A percentile compares a stretch with the other conserved stretches of the same genome.
phyloP scores from a whole-genome alignment of 35 echinoderm and acorn worm species.

The Eucidaris tribuloides region DNA sequence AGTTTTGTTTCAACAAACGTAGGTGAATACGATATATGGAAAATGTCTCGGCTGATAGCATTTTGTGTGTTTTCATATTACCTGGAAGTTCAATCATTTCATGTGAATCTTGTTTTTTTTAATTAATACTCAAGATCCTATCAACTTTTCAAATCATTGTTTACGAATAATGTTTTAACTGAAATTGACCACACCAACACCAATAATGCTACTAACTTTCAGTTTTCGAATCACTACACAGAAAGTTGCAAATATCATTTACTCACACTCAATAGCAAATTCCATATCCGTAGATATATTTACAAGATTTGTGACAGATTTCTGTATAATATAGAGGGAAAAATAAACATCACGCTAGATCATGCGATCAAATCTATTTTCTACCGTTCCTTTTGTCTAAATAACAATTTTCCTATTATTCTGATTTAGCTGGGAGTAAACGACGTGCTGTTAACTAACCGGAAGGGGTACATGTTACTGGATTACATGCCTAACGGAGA shows the following conservation, averaged over 20 bases:
- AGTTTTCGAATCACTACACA: too few species aligned
- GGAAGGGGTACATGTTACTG: conserved; percentile 69
- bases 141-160: too few species aligned
- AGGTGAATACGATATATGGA: background rate
- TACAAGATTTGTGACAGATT: background rate
- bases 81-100: background rate
- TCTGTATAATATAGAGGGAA: background rate
- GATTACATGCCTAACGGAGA: conserved; percentile 78
- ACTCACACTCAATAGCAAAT: too few species aligned
- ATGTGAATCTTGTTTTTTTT: too few species aligned
- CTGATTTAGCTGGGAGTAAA: conserved; percentile 44
- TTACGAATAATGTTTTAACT: too few species aligned
- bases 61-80: background rate
- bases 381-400: background rate
- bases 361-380: background rate
- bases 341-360: background rate
- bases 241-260: too few species aligned
- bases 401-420: background rate
- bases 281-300: too few species aligned
- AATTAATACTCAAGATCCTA: too few species aligned
- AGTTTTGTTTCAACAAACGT: too few species aligned
- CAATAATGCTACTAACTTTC: too few species aligned
- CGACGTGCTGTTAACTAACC: conserved; percentile 72
- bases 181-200: too few species aligned
- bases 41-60: background rate